Evolutionary conservation across 2,113 vertebrate genomes (phyloP).

Genomic region (Coptodon bakossiorum): DNA sequence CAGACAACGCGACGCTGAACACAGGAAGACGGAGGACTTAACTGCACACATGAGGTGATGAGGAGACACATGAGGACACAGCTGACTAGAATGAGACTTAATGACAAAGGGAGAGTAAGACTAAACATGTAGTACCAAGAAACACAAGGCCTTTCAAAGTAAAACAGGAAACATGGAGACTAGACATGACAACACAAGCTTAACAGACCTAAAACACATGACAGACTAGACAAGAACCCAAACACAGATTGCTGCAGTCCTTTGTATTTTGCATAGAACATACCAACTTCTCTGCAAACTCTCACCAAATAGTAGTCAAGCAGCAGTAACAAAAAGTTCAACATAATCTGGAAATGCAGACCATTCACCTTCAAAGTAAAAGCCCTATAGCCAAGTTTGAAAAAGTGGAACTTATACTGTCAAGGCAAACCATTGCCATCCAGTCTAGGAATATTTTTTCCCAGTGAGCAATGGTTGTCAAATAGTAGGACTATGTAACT

Average conservation of each 20-base stretch:
- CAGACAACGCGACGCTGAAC: background rate
- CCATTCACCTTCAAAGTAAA: background rate
- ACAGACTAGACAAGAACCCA: background rate
- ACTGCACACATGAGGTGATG: background rate
- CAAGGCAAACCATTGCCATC: background rate
- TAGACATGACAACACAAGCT: background rate
- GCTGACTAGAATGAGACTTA: background rate
- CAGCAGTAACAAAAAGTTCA: background rate
- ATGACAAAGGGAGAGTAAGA: background rate
- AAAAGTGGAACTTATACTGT: background rate
- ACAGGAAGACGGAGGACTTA: background rate
- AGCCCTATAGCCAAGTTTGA: background rate
- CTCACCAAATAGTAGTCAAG: background rate
- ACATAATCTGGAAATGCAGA: background rate
- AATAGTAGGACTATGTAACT: background rate
- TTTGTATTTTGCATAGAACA: background rate
- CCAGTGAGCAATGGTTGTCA: background rate
- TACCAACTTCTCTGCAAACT: background rate
- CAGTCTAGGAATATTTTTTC: background rate
- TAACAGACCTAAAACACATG: background rate
- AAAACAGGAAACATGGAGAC: background rate
- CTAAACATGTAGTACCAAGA: background rate
- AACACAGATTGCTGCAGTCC: background rate
- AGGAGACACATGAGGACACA: background rate
- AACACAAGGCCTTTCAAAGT: background rate